phyloP scores from a whole-genome alignment of 2,113 vertebrate species.

The Hydrolagus affinis region DNA sequence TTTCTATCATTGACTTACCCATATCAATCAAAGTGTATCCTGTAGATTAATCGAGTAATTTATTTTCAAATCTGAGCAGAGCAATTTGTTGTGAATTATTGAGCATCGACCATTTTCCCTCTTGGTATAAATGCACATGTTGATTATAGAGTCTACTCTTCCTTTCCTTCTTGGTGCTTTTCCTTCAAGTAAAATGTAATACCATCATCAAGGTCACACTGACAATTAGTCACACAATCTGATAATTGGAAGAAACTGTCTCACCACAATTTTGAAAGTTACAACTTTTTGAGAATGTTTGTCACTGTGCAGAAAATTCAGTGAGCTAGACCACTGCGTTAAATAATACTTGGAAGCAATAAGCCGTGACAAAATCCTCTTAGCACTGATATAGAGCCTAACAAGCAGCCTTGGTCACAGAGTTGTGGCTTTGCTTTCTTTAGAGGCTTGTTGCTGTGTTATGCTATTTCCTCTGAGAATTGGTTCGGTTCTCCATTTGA shows the following conservation, averaged over 20 bases:
- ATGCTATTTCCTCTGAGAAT: background rate
- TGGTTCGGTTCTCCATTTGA: background rate
- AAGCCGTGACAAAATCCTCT: background rate
- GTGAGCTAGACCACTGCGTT: background rate
- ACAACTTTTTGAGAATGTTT: background rate
- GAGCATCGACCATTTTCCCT: background rate
- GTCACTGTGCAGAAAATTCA: background rate
- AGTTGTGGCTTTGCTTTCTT: background rate
- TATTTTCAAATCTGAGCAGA: no score
- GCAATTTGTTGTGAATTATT: background rate
- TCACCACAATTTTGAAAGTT: background rate
- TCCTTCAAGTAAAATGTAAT: background rate
- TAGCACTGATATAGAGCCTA: background rate
- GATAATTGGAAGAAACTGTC: background rate
- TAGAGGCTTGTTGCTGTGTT: background rate
- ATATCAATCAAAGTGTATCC: no score
- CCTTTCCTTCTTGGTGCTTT: background rate
- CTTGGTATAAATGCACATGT: background rate
- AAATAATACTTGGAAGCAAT: background rate
- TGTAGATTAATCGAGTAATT: no score
- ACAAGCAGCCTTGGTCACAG: background rate
- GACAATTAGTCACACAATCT: background rate
- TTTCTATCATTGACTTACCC: no score
- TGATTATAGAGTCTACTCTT: background rate
- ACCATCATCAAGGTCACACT: background rate